Conservation (phyloP, 53 echinoderm and acorn worm species). For the Hippasteria phrygiana region DNA sequence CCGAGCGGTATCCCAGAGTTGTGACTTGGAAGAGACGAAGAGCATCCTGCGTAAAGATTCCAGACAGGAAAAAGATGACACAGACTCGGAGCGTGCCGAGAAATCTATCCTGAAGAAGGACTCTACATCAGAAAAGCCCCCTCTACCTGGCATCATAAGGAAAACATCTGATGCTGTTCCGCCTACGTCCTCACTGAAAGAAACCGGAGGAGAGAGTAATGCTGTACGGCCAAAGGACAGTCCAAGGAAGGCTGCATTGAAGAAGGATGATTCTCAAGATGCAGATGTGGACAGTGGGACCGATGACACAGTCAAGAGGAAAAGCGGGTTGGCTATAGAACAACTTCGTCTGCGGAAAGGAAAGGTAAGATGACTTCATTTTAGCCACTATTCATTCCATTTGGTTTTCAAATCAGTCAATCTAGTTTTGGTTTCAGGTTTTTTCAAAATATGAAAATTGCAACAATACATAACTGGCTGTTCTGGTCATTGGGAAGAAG, state of each 20-base stretch:
- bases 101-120: constrained; percentile 71
- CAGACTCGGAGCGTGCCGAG: constrained; percentile 41
- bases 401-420: no score
- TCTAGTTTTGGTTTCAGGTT: no score
- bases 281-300: constrained; percentile 80
- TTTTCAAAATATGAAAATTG: no score
- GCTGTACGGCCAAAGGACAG: constrained; percentile 46
- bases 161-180: constrained; percentile 14
- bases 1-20: constrained; percentile 45
- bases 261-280: constrained; percentile 76
- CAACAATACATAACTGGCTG: no score
- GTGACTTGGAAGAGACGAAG: constrained; percentile 58
- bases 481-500: no score
- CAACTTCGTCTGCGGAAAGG: constrained; percentile 72
- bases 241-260: constrained; percentile 59
- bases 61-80: constrained; percentile 57
- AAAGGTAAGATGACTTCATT: constrained; percentile 61
- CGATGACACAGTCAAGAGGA: constrained; percentile 69
- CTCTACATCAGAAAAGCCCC: constrained; percentile 33
- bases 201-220: not conserved
- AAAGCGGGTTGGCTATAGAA: constrained; percentile 49
- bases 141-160: constrained; percentile 36
- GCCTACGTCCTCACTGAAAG: no score
- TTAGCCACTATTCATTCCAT: not conserved
- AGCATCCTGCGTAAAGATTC: constrained; percentile 66